Percentiles rank a stretch among this genome's conserved stretches.
These are phyloP conservation scores for Cyrtonyx montezumae DNA, from an alignment of 2,113 vertebrate species.

Conservation along the genomic window DNA sequence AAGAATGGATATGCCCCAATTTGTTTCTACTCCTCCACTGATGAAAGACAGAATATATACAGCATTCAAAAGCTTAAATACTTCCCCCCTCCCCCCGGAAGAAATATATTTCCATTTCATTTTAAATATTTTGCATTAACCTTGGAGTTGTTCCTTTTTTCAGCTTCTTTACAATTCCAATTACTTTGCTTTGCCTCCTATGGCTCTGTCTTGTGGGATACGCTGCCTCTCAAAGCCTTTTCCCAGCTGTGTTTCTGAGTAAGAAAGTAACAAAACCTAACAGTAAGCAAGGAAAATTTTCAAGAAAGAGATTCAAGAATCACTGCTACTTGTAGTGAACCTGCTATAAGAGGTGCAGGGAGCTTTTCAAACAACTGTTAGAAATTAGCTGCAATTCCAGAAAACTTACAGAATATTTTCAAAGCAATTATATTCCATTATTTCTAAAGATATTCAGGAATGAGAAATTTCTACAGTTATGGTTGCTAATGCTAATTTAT, in stretches of 20 bases:
- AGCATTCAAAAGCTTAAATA: accelerated
- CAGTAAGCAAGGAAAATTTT: neutral
- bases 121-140: neutral
- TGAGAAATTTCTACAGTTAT: neutral
- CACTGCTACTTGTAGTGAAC: neutral
- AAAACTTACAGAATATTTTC: neutral
- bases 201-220: neutral
- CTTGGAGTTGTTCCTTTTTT: neutral
- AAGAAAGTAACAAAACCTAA: neutral
- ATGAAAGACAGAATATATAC: neutral
- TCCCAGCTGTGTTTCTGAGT: neutral
- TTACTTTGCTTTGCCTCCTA: neutral
- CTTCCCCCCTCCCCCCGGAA: accelerated
- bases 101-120: neutral
- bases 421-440: neutral
- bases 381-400: neutral
- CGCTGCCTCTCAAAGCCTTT: neutral
- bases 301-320: neutral
- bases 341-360: neutral
- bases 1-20: neutral
- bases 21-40: neutral
- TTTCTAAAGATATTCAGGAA: neutral
- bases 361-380: neutral
- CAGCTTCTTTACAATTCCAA: neutral
- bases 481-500: neutral